Base-by-base conservation (phyloP, 1,140 invertebrate species). In the Plectus sambesii region DNA sequence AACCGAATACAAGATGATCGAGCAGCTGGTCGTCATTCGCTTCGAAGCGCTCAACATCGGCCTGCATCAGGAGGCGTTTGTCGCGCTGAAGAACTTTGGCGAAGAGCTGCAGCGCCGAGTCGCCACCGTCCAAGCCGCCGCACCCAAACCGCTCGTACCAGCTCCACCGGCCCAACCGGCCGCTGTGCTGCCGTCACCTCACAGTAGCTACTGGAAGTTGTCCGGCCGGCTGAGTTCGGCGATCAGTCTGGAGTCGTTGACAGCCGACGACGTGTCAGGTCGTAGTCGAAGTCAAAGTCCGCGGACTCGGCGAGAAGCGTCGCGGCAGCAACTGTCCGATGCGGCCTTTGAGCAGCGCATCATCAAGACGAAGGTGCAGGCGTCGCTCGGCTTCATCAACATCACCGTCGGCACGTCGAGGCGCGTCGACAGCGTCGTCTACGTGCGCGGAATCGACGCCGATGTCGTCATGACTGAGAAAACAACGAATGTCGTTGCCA, bases 21-120 rank as follows among this genome's bases (percentile, higher is more conserved):
- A 87, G 38, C 81, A 89, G 66, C 62, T 79, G 17, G 74, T 94
- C 2, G 72, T 78, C 47, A 72, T 87, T 0, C 78, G 83, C 39
- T 88, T 96, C 62, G 80, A 81, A 5, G 78, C 78, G 12, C 70
- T 96, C 2, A 77, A 81, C 55, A 66, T 90, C 2, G 68, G 83
- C 35, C 70, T 94, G 19, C 85, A 94, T 71, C 81, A 87, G 46
- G 53, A 61, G 35, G 60, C 62, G 20, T 27, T 62, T 24, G 24
- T 64, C 19, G 54, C 52, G 26, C 26, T 63, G 30, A 61, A 61
- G 33, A 57, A 84, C 15, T 23, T 61, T 42, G 60, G 59, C 15
- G 59, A 62, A 37, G 44, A 63, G 17, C 24, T 61, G 8, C 53
- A 54, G 33, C 25, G 36, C 17, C 37, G 62, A 43, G 23, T 61